These are phyloP conservation scores for Stegophylla sp. DNA, from an alignment of 2,888 invertebrate genomes.

Conservation along the genomic window DNA sequence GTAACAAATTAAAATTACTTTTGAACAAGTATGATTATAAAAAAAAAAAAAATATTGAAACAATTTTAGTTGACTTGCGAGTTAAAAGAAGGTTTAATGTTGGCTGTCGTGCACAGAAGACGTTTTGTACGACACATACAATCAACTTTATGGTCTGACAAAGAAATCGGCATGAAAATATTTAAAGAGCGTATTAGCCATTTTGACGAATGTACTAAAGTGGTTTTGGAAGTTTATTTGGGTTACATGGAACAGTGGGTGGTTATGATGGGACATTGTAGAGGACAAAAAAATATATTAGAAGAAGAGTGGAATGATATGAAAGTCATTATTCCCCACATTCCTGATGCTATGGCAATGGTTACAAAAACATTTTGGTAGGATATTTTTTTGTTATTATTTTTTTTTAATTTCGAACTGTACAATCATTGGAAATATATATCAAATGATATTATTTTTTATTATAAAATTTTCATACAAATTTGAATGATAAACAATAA, in stretches of 20 bases:
- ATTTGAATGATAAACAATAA: no score
- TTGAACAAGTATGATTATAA: background rate
- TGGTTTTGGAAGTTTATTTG: slow-evolving; percentile 75
- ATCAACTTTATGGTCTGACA: slow-evolving; percentile 68
- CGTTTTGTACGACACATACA: slow-evolving; percentile 75
- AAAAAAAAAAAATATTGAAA: no score
- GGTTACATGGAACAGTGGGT: slow-evolving; percentile 87
- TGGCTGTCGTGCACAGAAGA: slow-evolving; percentile 82
- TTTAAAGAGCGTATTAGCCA: slow-evolving; percentile 72
- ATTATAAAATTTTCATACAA: no score
- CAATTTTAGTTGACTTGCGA: slow-evolving; percentile 79
- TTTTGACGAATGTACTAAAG: slow-evolving; percentile 76
- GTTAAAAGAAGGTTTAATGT: slow-evolving; percentile 84
- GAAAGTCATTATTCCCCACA: slow-evolving; percentile 77
- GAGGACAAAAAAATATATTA: slow-evolving; percentile 76
- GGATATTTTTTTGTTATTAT: background rate
- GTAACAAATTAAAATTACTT: slow-evolving; percentile 64
- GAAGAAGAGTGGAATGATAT: slow-evolving; percentile 91
- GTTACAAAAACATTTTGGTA: slow-evolving; percentile 80
- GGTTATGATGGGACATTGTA: slow-evolving; percentile 70
- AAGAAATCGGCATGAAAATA: slow-evolving; percentile 65
- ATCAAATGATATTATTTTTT: no score
- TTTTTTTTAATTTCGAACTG: background rate
- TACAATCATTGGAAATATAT: background rate
- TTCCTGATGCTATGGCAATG: slow-evolving; percentile 70